Conservation (phyloP, 2,797 vertebrate genomes). For the Dallia pectoralis region DNA sequence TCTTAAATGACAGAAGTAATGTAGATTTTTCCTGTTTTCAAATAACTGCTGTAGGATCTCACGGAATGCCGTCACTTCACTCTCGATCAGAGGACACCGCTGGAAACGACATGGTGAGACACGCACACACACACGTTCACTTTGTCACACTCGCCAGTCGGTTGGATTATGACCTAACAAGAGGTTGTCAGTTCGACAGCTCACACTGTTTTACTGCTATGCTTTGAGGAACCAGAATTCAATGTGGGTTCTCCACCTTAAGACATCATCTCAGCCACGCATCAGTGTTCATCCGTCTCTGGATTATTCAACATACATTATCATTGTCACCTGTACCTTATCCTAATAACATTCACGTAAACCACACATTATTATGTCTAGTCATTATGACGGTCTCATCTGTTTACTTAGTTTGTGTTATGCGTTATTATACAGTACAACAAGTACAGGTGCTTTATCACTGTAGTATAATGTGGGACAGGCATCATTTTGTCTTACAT, state of each 20-base stretch:
- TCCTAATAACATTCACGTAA: neutral
- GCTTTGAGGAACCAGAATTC: neutral
- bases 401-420: slow-evolving; percentile 36
- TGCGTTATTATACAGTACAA: neutral
- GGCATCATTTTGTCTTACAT: slow-evolving; percentile 57
- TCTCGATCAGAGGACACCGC: slow-evolving; percentile 95
- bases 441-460: slow-evolving; percentile 35
- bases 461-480: slow-evolving; percentile 48
- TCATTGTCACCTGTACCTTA: neutral
- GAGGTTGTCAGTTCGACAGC: neutral
- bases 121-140: neutral
- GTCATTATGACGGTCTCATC: slow-evolving; percentile 18
- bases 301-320: neutral
- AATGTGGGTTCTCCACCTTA: neutral
- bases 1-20: too few species aligned
- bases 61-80: slow-evolving; percentile 96
- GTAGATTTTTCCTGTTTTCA: too few species aligned
- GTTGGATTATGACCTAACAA: neutral
- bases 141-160: neutral
- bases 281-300: neutral
- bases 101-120: slow-evolving; percentile 98
- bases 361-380: neutral
- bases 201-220: neutral
- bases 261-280: neutral
- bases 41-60: slow-evolving; percentile 78